Conservation (phyloP, 2,888 invertebrate genomes). For the Stenolophus ochropezus region DNA sequence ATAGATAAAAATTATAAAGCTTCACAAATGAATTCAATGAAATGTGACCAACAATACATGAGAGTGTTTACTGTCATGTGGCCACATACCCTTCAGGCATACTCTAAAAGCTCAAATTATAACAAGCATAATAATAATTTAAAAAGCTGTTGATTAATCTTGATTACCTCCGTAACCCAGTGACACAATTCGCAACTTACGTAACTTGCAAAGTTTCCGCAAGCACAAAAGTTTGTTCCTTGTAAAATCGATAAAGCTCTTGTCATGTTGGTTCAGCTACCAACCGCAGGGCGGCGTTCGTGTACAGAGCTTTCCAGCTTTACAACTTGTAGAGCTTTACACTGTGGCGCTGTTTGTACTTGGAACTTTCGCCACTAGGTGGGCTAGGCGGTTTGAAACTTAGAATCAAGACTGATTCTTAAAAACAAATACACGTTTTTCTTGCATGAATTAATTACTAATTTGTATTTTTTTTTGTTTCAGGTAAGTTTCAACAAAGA, state of each 20-base stretch:
- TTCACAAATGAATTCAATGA: no score
- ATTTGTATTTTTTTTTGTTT: slow-evolving; percentile 10
- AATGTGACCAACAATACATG: no score
- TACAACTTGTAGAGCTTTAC: slow-evolving; percentile 16
- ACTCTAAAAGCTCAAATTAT: no score
- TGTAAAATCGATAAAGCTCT: slow-evolving; percentile 35
- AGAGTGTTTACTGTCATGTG: no score
- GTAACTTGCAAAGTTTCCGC: background rate
- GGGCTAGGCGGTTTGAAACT: background rate
- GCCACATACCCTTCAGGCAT: no score
- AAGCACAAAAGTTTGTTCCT: slow-evolving; percentile 29
- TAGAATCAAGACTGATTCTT: no score
- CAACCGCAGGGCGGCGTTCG: slow-evolving; percentile 15
- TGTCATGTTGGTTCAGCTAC: slow-evolving; percentile 18
- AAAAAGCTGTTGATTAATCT: no score
- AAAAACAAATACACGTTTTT: background rate
- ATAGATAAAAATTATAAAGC: no score
- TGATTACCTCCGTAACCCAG: background rate
- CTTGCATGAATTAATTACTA: background rate
- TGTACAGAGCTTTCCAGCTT: background rate
- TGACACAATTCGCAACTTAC: background rate
- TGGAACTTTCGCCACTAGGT: slow-evolving; percentile 20
- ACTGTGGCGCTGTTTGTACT: background rate
- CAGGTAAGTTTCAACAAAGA: slow-evolving; percentile 17
- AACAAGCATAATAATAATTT: no score